These are phyloP conservation scores for Bergia puertoricense DNA, from an alignment of 92 coral and sea anemone species.

Conservation along the genomic window DNA sequence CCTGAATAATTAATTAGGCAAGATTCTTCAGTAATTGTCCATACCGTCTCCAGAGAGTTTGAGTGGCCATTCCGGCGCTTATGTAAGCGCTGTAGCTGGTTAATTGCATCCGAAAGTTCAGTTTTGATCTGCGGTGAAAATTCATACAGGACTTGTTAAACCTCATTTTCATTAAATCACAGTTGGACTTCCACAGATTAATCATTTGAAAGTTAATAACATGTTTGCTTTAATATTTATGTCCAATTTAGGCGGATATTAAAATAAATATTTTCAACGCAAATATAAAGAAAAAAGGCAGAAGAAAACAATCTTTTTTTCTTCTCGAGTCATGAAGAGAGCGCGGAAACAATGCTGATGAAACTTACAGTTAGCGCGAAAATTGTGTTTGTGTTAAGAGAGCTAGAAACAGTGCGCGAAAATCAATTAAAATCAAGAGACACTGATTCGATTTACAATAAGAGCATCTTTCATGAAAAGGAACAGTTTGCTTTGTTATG, in stretches of 20 bases:
- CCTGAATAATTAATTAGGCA: slow-evolving; percentile 91
- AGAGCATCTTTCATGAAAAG: slow-evolving; percentile 25
- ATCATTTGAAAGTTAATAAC: slow-evolving; percentile 88
- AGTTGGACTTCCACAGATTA: slow-evolving; percentile 75
- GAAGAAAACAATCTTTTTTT: slow-evolving; percentile 24
- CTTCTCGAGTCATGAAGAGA: slow-evolving; percentile 16
- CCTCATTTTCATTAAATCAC: slow-evolving; percentile 82
- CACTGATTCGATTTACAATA: slow-evolving; percentile 42
- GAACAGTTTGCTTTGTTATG: slow-evolving; percentile 15
- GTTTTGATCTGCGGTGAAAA: slow-evolving; percentile 33
- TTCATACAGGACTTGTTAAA: slow-evolving; percentile 57
- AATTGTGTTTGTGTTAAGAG: slow-evolving; percentile 10
- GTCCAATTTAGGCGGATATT: slow-evolving; percentile 81
- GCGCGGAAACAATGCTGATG: neutral
- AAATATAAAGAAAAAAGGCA: slow-evolving; percentile 29
- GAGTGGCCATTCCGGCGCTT: slow-evolving; percentile 11
- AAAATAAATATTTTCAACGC: slow-evolving; percentile 65
- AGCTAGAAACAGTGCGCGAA: slow-evolving; percentile 24
- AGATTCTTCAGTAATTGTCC: slow-evolving; percentile 43
- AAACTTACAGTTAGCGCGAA: neutral
- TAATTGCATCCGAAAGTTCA: slow-evolving; percentile 20
- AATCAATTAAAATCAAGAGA: slow-evolving; percentile 38
- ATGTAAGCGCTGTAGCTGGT: neutral
- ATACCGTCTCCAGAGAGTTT: slow-evolving; percentile 34
- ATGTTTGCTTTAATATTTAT: slow-evolving; percentile 90